Percentiles rank a stretch among this genome's conserved stretches.
phyloP scores from a whole-genome alignment of 1,140 invertebrate species.

The Conus ventricosus region DNA sequence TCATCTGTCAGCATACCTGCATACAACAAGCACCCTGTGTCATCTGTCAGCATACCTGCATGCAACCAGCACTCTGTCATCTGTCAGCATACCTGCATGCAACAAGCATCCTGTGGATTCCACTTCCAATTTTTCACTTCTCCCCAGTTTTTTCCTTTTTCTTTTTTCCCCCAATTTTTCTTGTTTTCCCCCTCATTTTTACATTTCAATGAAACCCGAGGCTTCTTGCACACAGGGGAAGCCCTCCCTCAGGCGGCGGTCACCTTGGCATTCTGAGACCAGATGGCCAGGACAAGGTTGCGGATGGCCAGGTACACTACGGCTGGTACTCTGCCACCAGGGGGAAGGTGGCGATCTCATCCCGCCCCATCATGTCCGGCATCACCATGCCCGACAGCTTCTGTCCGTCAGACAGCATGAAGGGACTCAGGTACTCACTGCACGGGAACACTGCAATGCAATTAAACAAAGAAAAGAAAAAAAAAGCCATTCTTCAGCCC shows the following conservation, averaged over 20 bases:
- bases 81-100: no score
- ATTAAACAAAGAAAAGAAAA: no score
- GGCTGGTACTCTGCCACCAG: constrained; percentile 68
- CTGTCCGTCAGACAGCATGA: constrained; percentile 17
- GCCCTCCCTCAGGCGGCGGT: neutral
- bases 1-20: no score
- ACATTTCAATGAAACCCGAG: neutral
- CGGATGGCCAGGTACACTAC: constrained; percentile 75
- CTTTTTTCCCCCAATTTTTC: neutral
- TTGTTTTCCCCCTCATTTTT: neutral
- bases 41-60: no score
- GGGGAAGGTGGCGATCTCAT: constrained; percentile 72
- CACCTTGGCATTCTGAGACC: constrained; percentile 75
- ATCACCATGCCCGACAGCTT: constrained; percentile 50
- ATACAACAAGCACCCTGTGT: no score
- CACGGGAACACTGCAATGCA: constrained; percentile 26
- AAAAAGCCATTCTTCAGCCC: no score
- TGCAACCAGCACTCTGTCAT: no score
- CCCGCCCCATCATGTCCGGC: constrained; percentile 74
- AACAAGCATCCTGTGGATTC: no score
- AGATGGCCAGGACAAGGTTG: constrained; percentile 75
- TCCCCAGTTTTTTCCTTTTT: neutral
- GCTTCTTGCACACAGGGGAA: no score
- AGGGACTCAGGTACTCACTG: constrained; percentile 37
- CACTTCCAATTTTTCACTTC: no score